phyloP scores from a whole-genome alignment of 37 sponge, comb jelly and placozoan species.

The Halichondria panicea region DNA sequence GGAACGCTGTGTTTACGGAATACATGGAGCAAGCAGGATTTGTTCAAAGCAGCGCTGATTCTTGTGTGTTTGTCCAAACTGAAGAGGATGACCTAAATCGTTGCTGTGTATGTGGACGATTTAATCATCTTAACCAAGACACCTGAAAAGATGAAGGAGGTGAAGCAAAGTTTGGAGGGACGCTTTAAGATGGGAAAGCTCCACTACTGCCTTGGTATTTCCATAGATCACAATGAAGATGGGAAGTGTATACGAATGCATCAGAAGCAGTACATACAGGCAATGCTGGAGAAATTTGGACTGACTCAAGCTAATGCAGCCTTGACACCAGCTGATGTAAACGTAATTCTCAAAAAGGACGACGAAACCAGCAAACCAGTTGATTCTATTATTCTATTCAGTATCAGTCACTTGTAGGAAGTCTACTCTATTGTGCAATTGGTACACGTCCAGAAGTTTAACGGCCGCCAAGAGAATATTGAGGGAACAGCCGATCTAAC shows the following conservation, averaged over 20 bases:
- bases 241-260: constrained; percentile 19
- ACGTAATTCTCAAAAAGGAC: constrained; percentile 22
- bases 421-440: constrained; percentile 33
- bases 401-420: constrained; percentile 62
- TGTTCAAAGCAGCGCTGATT: constrained; percentile 1
- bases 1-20: constrained; percentile 1
- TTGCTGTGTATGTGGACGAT: constrained; percentile 29
- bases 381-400: constrained; percentile 11
- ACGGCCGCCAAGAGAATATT: too few species aligned
- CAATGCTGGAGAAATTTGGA: constrained; percentile 20
- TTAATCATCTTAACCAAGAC: constrained; percentile 11
- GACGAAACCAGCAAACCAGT: constrained; percentile 46
- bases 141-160: neutral
- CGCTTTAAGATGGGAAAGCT: constrained; percentile 42
- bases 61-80: too few species aligned
- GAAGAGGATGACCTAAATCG: constrained; percentile 4
- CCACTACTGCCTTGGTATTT: constrained; percentile 24
- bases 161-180: constrained; percentile 11
- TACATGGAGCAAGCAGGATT: constrained; percentile 1
- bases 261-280: constrained; percentile 37
- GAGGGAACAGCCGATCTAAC: constrained; percentile 14
- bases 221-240: constrained; percentile 20
- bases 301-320: constrained; percentile 28
- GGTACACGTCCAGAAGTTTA: constrained; percentile 47
- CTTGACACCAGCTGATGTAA: constrained; percentile 24